A percentile compares a stretch with the other conserved stretches of the same genome.
Evolutionary conservation across 2,888 invertebrate genomes (phyloP).

Genomic region (Coelogynopora nodosa): DNA sequence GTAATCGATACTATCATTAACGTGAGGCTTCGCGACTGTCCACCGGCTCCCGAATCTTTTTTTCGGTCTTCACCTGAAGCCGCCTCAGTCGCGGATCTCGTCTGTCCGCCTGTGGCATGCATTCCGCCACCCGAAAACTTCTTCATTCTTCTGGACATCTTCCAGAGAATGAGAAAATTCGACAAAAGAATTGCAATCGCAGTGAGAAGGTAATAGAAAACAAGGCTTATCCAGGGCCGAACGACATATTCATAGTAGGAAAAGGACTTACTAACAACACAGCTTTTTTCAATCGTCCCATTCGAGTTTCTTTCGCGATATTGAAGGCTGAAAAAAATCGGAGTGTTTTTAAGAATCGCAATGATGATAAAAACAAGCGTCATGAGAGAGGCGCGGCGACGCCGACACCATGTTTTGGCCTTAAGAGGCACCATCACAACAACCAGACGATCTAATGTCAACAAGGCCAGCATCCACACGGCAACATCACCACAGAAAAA

Average conservation of each 20-base stretch:
- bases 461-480: neutral
- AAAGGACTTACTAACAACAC: neutral
- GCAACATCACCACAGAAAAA: constrained; percentile 33
- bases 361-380: neutral
- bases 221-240: constrained; percentile 5
- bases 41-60: neutral
- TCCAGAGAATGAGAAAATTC: neutral
- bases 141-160: neutral
- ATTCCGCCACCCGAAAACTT: neutral
- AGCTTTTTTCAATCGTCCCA: neutral
- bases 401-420: neutral
- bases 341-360: neutral
- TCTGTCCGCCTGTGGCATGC: neutral
- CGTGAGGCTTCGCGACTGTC: neutral
- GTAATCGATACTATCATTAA: neutral
- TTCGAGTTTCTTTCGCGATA: neutral
- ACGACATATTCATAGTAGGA: constrained; percentile 21
- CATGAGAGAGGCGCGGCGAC: neutral
- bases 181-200: neutral
- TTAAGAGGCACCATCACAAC: constrained; percentile 25
- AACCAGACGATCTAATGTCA: constrained; percentile 26
- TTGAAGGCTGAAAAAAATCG: neutral
- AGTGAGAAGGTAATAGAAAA: constrained; percentile 1
- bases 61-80: neutral
- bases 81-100: neutral